Evolutionary conservation across 2,888 invertebrate species (phyloP).

Genomic region (Caradrina kadenii): DNA sequence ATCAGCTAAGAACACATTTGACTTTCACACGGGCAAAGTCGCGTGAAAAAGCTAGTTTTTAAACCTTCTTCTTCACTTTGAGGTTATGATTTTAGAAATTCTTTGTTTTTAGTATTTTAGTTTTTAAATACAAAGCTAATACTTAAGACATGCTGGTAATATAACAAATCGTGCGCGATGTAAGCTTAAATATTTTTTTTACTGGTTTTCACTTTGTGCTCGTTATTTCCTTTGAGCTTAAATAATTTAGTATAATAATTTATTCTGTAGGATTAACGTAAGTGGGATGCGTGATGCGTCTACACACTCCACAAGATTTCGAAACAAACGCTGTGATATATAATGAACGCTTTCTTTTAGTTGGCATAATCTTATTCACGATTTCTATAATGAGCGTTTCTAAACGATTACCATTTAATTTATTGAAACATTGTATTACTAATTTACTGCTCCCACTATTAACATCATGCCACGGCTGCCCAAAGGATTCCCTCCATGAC

Average conservation of each 20-base stretch:
- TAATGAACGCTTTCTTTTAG: conserved; percentile 40
- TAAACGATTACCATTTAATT: too few relatives aligned
- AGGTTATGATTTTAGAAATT: too few relatives aligned
- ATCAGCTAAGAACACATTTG: too few relatives aligned
- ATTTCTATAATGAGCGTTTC: not conserved
- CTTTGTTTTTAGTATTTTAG: too few relatives aligned
- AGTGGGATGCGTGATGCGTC: conserved; percentile 29
- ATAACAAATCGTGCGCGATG: conserved; percentile 3
- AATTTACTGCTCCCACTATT: too few relatives aligned
- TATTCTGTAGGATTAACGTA: conserved; percentile 44
- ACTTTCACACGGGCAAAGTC: too few relatives aligned
- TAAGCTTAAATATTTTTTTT: conserved; percentile 28
- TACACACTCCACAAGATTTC: conserved; percentile 30
- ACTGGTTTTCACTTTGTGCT: conserved; percentile 11
- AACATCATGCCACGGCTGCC: too few relatives aligned
- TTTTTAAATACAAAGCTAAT: too few relatives aligned
- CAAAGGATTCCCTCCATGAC: too few relatives aligned
- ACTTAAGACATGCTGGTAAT: not conserved
- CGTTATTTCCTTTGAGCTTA: conserved; percentile 29
- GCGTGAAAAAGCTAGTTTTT: not conserved
- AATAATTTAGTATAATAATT: conserved; percentile 46
- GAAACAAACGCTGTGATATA: conserved; percentile 31
- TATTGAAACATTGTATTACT: too few relatives aligned
- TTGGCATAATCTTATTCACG: conserved; percentile 24
- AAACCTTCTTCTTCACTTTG: too few relatives aligned